Conservation (phyloP, 2,888 invertebrate species). For the Halictus quadricinctus region DNA sequence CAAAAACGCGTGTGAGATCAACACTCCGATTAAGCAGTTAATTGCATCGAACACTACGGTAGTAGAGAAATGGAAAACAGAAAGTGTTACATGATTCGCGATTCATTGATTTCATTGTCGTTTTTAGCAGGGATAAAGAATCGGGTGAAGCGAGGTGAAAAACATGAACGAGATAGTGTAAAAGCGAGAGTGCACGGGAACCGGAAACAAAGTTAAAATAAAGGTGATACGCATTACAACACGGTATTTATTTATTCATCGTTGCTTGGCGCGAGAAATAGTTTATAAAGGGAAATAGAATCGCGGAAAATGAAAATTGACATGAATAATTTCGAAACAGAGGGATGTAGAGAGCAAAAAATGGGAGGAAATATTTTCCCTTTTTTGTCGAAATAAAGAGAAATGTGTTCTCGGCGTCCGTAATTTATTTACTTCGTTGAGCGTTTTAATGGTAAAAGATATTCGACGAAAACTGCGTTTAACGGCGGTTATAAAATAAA, state of each 20-base stretch:
- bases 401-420: neutral
- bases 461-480: neutral
- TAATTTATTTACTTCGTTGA: neutral
- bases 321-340: constrained; percentile 4
- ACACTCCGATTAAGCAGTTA: neutral
- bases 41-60: neutral
- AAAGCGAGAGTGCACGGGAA: neutral
- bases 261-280: neutral
- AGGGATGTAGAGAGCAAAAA: neutral
- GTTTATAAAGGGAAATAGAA: neutral
- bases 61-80: neutral
- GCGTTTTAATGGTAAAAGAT: neutral
- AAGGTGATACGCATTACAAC: neutral
- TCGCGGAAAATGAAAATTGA: neutral
- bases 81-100: neutral
- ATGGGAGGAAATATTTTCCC: neutral
- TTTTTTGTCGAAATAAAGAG: neutral
- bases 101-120: neutral
- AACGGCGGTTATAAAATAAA: neutral
- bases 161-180: neutral
- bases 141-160: neutral
- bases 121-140: neutral
- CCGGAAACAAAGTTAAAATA: neutral
- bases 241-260: neutral
- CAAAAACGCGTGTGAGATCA: neutral